phyloP scores from a whole-genome alignment of 2,797 vertebrate species.

The Limnodromus scolopaceus region DNA sequence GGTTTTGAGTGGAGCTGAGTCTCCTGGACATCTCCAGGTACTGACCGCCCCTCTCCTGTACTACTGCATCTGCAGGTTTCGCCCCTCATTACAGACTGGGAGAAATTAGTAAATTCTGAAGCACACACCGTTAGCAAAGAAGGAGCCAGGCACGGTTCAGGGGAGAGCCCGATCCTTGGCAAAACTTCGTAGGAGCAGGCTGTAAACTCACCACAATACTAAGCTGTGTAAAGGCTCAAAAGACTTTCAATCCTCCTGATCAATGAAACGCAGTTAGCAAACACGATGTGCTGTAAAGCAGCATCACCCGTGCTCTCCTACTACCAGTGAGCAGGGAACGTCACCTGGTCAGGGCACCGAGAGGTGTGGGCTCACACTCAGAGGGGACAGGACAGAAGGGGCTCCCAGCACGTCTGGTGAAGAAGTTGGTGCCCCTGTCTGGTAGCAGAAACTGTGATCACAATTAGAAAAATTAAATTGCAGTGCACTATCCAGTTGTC shows the following conservation, averaged over 20 bases:
- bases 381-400: neutral
- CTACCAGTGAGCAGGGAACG: rapidly evolving
- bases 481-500: neutral
- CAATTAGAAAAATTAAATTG: neutral
- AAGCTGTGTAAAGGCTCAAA: rapidly evolving
- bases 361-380: rapidly evolving
- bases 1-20: neutral
- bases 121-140: rapidly evolving
- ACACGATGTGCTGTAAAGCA: rapidly evolving
- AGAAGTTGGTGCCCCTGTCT: neutral
- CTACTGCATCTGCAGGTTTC: rapidly evolving
- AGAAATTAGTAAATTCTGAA: rapidly evolving
- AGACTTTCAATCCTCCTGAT: neutral
- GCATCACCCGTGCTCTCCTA: rapidly evolving
- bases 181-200: rapidly evolving
- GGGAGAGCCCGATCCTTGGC: neutral
- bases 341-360: neutral
- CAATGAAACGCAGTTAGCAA: rapidly evolving
- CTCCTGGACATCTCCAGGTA: neutral
- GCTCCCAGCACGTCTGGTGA: rapidly evolving
- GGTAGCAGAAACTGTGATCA: neutral
- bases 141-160: rapidly evolving
- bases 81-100: rapidly evolving
- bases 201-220: rapidly evolving
- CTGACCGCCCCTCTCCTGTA: neutral